A percentile compares a stretch with the other conserved stretches of the same genome.
These are phyloP conservation scores for Drosophila jambulina DNA, from an alignment of 1,140 invertebrate genomes.

Conservation along the genomic window DNA sequence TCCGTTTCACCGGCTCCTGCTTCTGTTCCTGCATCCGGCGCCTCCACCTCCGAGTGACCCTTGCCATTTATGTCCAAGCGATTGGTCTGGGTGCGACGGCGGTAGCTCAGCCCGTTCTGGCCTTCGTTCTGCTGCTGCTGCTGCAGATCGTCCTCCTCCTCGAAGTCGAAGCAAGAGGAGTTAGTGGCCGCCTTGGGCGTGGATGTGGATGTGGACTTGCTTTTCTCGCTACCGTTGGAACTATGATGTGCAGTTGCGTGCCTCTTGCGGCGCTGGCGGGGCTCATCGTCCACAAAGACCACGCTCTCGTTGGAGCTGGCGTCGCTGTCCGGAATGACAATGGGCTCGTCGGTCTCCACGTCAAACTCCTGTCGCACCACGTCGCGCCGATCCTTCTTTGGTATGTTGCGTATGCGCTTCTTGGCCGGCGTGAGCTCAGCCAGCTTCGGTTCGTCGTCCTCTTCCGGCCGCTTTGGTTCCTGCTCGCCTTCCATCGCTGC, in stretches of 20 bases:
- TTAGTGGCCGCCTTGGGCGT: slow-evolving; percentile 17
- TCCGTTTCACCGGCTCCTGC: not conserved
- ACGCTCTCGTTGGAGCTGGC: slow-evolving; percentile 69
- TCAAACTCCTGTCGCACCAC: slow-evolving; percentile 64
- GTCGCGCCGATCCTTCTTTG: slow-evolving; percentile 82
- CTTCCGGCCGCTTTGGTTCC: not conserved
- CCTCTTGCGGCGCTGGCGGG: slow-evolving; percentile 22
- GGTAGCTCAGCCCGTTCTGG: slow-evolving; percentile 41
- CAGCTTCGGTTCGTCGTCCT: not conserved
- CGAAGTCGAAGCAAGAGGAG: slow-evolving; percentile 69
- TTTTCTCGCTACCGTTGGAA: not conserved
- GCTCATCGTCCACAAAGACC: slow-evolving; percentile 59
- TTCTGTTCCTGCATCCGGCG: not conserved
- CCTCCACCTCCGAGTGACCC: not conserved
- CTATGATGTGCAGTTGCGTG: not conserved
- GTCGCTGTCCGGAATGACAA: slow-evolving; percentile 70
- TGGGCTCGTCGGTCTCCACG: slow-evolving; percentile 42
- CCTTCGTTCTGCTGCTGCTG: slow-evolving; percentile 28
- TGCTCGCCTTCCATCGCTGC: not conserved
- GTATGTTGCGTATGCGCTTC: slow-evolving; percentile 78
- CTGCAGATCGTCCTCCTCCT: slow-evolving; percentile 60
- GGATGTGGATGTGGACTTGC: not conserved
- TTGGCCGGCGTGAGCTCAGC: slow-evolving; percentile 9
- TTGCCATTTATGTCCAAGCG: slow-evolving; percentile 12
- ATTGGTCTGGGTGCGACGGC: slow-evolving; percentile 26